Evolutionary conservation across 2,797 vertebrate species (phyloP).

Genomic region (Botia almorhae): DNA sequence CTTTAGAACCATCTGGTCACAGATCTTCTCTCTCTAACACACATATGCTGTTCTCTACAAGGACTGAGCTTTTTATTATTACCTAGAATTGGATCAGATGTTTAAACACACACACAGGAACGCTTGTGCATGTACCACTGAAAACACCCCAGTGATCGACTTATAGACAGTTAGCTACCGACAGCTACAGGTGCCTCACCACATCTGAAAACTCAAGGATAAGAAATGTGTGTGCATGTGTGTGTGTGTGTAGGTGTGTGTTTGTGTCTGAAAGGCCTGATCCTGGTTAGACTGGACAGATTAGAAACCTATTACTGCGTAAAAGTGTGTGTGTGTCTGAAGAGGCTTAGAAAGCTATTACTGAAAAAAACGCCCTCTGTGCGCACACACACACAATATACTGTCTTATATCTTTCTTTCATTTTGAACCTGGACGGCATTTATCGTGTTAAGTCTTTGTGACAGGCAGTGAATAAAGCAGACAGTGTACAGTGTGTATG

Average conservation of each 20-base stretch:
- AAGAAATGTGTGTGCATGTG: not conserved
- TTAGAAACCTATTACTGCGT: too few relatives aligned
- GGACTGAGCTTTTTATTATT: conserved; percentile 21
- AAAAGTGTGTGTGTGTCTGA: too few relatives aligned
- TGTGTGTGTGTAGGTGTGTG: conserved; percentile 35
- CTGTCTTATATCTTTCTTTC: not conserved
- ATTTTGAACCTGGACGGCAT: not conserved
- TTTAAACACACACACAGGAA: conserved; percentile 16
- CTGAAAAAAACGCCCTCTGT: not conserved
- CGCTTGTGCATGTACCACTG: conserved; percentile 2
- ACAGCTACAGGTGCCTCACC: not conserved
- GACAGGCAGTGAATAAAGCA: too few relatives aligned
- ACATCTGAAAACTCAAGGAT: not conserved
- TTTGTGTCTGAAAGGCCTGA: too few relatives aligned
- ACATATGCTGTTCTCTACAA: not conserved
- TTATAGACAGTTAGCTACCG: too few relatives aligned
- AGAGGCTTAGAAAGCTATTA: conserved; percentile 31
- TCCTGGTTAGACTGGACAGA: conserved; percentile 34
- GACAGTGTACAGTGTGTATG: not conserved
- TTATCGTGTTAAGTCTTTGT: too few relatives aligned
- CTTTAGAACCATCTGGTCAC: conserved; percentile 27
- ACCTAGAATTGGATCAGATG: conserved; percentile 17
- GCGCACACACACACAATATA: not conserved
- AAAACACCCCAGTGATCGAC: conserved; percentile 6
- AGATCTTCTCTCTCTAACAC: conserved; percentile 20